Evolutionary conservation across 2,888 invertebrate species (phyloP).

Genomic region (Microplitis deprimator): DNA sequence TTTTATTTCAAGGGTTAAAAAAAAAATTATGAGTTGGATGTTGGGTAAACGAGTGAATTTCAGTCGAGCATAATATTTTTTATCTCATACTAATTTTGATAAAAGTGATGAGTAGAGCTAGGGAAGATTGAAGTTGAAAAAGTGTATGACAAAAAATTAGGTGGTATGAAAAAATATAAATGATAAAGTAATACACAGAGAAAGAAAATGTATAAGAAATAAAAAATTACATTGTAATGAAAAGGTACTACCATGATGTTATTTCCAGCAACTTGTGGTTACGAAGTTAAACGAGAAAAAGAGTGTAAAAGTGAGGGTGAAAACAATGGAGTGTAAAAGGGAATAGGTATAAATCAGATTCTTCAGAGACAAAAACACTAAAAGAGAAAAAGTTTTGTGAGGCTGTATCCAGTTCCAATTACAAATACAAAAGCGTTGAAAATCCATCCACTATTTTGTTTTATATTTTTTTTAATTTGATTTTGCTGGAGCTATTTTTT

Average conservation of each 20-base stretch:
- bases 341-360: slow-evolving; percentile 33
- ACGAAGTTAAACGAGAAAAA: slow-evolving; percentile 18
- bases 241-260: slow-evolving; percentile 10
- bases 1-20: background rate
- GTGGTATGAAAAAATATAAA: background rate
- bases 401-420: slow-evolving; percentile 52
- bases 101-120: background rate
- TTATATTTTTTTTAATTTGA: background rate
- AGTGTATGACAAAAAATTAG: background rate
- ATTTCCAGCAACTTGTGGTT: slow-evolving; percentile 26
- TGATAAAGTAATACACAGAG: background rate
- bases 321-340: slow-evolving; percentile 35
- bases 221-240: slow-evolving; percentile 17
- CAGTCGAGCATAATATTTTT: slow-evolving; percentile 7
- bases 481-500: background rate
- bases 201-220: slow-evolving; percentile 7
- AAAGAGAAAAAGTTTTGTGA: slow-evolving; percentile 24
- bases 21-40: background rate
- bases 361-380: slow-evolving; percentile 27
- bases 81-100: slow-evolving; percentile 6
- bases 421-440: slow-evolving; percentile 55
- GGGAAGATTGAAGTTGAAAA: too few relatives aligned
- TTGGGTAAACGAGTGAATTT: slow-evolving; percentile 12
- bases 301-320: slow-evolving; percentile 19
- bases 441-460: slow-evolving; percentile 34